Base-by-base conservation (phyloP, 53 echinoderm and acorn worm species). In the Mesocentrotus franciscanus region DNA sequence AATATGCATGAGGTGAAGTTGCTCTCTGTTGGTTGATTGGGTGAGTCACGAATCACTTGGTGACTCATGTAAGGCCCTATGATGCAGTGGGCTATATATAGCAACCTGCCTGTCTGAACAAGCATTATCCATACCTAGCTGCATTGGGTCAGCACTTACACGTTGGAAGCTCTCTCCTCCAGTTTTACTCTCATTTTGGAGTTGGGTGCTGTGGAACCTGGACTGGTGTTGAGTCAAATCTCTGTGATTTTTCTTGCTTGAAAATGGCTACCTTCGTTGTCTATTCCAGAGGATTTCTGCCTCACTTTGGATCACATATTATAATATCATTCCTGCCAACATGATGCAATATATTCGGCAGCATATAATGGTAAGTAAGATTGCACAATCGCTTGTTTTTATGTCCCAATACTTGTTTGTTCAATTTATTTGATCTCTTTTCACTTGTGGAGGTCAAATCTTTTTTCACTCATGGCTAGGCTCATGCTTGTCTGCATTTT, bases 1-100 rank as follows among this genome's bases (percentile, higher is more conserved):
- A 90, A 90, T 90, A 90, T 90, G 15, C 58, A 90, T 59, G 30
- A 59, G 11, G n/a, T 90, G 60, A 90, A 90, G 90, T 90, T 90
- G 90, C 30, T 33, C 60, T 32, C 59, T 60, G 90, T 61, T 27
- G 60, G 61, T 26, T 90, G 90, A 61, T 90, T 59, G 90, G 87
- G 29, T 61, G 61, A 90, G n/a, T 61, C 90, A 90, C 33, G 60
- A 4, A 32, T 30, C 60, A 60, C 61, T 10, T 35, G 27, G 90
- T 90, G 90, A 90, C 1, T 90, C 90, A 90, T 59, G 56, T 27
- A 57, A 35, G 9, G 34, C 7, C 16, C 14, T 18, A 42, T 81
- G 81, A 81, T 81, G 59, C 60, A n/a, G 1, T 90, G 90, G 60
- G 7, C 90, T 90, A 90, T 90, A 90, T 60, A 90, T 90, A 90